phyloP scores from a whole-genome alignment of 2,797 vertebrate genomes.

The Spinibarbus caldwelli region DNA sequence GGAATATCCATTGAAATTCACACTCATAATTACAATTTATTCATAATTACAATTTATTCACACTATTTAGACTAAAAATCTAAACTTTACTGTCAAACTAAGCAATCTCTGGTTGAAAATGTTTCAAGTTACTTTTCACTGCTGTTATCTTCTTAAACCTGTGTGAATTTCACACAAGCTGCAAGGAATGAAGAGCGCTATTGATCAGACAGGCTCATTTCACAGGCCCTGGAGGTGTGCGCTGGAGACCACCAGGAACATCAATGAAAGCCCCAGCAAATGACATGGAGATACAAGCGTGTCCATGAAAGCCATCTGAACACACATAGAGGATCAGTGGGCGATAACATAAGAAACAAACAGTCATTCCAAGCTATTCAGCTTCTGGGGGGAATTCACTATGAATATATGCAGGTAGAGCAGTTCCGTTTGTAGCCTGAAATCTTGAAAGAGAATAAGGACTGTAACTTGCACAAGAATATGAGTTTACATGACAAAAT shows the following conservation, averaged over 20 bases:
- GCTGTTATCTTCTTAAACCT: conserved; percentile 71
- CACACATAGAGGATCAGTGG: conserved; percentile 33
- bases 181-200: conserved; percentile 61
- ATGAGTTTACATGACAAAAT: background rate
- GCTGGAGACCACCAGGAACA: conserved; percentile 36
- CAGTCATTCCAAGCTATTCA: background rate
- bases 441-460: background rate
- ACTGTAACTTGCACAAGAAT: background rate
- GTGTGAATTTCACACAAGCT: conserved; percentile 69
- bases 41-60: background rate
- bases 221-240: conserved; percentile 59
- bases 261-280: conserved; percentile 47
- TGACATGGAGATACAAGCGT: conserved; percentile 53
- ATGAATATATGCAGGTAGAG: background rate
- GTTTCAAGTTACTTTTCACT: conserved; percentile 72
- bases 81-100: conserved; percentile 59
- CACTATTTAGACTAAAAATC: background rate
- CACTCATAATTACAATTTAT: background rate
- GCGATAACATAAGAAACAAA: conserved; percentile 14
- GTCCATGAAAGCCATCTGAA: conserved; percentile 48
- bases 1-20: background rate
- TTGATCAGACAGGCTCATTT: conserved; percentile 66
- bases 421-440: background rate
- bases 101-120: conserved; percentile 62
- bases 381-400: background rate